phyloP scores from a whole-genome alignment of 1,140 invertebrate species.

The Drosophila nigromelanica region DNA sequence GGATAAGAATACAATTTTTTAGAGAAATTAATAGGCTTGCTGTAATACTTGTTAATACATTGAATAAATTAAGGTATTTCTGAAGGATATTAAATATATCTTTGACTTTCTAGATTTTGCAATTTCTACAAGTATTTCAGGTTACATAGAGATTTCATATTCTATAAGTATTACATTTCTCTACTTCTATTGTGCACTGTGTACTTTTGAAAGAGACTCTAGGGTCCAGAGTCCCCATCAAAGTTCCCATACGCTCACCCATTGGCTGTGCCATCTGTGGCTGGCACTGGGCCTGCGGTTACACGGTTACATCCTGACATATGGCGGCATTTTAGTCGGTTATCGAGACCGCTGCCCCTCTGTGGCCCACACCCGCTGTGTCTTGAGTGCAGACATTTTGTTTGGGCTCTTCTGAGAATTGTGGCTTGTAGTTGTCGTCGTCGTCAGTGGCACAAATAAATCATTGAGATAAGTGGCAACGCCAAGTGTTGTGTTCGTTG shows the following conservation, averaged over 20 bases:
- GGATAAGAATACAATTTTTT: no score
- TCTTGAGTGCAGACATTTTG: conserved; percentile 70
- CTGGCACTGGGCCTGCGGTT: conserved; percentile 12
- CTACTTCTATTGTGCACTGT: no score
- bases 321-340: conserved; percentile 1
- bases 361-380: neutral
- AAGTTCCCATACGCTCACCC: neutral
- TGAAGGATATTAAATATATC: no score
- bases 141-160: no score
- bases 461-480: conserved; percentile 69
- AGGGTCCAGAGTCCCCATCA: neutral
- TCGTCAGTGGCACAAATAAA: conserved; percentile 66
- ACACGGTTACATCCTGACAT: conserved; percentile 15
- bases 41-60: no score
- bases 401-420: conserved; percentile 50
- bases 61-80: no score
- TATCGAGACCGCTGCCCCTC: neutral
- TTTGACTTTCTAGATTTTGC: no score
- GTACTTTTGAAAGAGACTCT: no score
- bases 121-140: no score
- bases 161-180: no score
- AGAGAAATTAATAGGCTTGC: no score
- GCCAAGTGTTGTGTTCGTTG: conserved; percentile 36
- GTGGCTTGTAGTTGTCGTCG: conserved; percentile 31
- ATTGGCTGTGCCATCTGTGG: conserved; percentile 24